A percentile compares a stretch with the other conserved stretches of the same genome.
Evolutionary conservation across 2,113 vertebrate genomes (phyloP).

Genomic region (Gopherus evgoodei): DNA sequence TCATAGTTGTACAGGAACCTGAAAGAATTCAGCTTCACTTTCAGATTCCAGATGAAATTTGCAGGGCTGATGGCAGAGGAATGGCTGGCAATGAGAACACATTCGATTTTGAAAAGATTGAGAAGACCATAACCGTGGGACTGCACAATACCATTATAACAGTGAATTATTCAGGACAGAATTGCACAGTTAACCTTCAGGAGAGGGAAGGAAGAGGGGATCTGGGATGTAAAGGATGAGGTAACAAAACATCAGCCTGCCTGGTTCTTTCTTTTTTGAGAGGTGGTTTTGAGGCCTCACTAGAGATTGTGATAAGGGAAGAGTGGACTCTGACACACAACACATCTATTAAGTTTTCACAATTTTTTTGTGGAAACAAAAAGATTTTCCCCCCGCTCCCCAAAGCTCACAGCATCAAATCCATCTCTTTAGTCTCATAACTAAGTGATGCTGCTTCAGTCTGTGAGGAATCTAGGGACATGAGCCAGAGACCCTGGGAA

Average conservation of each 20-base stretch:
- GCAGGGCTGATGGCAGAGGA: neutral
- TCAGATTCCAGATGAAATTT: neutral
- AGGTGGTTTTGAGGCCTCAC: accelerated
- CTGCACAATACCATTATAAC: neutral
- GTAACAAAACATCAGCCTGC: neutral
- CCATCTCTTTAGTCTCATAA: neutral
- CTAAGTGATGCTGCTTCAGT: constrained; percentile 19
- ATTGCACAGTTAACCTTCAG: neutral
- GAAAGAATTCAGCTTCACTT: neutral
- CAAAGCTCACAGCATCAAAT: constrained; percentile 4
- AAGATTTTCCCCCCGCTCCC: neutral
- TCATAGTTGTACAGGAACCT: neutral
- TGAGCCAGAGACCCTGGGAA: constrained; percentile 43
- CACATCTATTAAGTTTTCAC: neutral
- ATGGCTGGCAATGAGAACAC: neutral
- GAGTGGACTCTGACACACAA: too few species aligned
- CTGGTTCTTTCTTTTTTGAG: neutral
- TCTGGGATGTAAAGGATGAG: too few species aligned
- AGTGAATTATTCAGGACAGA: neutral
- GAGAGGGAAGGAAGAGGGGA: neutral
- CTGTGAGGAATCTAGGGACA: constrained; percentile 14
- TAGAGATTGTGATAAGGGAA: neutral
- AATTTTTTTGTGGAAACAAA: neutral
- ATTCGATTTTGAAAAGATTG: neutral
- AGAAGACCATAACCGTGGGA: neutral